These are phyloP conservation scores for Caenorhabditis wallacei DNA, from an alignment of 2,888 invertebrate species.

Conservation along the genomic window DNA sequence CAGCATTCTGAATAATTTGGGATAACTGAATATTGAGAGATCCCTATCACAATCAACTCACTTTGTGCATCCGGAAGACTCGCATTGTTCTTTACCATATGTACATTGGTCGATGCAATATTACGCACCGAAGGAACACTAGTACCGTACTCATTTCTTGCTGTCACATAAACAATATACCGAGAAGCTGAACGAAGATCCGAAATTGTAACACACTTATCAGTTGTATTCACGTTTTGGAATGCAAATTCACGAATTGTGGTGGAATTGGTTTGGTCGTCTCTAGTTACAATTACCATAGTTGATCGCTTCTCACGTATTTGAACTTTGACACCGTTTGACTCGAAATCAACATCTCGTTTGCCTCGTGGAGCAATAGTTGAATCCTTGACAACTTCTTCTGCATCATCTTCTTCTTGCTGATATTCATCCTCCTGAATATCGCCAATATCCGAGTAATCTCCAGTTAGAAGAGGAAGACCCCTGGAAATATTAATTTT, in stretches of 20 bases:
- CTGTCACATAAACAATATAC: constrained; percentile 91
- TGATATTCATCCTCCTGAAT: constrained; percentile 69
- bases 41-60: constrained; percentile 23
- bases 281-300: constrained; percentile 74
- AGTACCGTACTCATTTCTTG: constrained; percentile 88
- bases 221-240: constrained; percentile 86
- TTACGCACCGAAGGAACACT: constrained; percentile 72
- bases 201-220: constrained; percentile 86
- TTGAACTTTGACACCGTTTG: constrained; percentile 10
- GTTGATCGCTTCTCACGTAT: constrained; percentile 53
- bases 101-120: constrained; percentile 74
- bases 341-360: constrained; percentile 34
- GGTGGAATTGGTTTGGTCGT: constrained; percentile 73
- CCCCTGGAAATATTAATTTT: no score
- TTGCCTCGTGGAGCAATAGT: constrained; percentile 43
- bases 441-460: constrained; percentile 72
- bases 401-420: constrained; percentile 64
- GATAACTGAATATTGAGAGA: no score
- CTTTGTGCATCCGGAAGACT: constrained; percentile 68
- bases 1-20: constrained; percentile 74
- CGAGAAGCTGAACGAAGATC: constrained; percentile 88
- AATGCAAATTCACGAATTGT: constrained; percentile 74
- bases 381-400: constrained; percentile 56
- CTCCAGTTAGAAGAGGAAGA: constrained; percentile 71
- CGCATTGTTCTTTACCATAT: constrained; percentile 64